Base-by-base conservation (phyloP, 1,140 invertebrate genomes). In the Anoplolepis gracilipes region DNA sequence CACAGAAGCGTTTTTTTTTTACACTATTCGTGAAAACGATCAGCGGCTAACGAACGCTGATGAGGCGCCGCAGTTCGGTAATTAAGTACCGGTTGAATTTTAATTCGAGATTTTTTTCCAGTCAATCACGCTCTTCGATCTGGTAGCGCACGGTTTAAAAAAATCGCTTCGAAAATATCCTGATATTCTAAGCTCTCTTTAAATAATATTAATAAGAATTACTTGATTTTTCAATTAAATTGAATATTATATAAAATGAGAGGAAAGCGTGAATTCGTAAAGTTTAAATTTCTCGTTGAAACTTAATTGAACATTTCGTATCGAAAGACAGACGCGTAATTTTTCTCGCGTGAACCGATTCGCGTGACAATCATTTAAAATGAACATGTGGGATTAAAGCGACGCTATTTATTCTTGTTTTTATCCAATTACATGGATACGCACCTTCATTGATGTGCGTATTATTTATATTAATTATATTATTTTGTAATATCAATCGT, bases 1-100 rank as follows among this genome's bases (percentile, higher is more conserved):
- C n/a, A 86, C 78, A 65, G 72, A 69, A 72, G 64, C 73, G 61
- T 53, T 87, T 36, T 79, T 78, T 49, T 89, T 88, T 86, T 55
- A 64, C 25, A 36, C 33, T 28, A 2, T 53, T 77, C 57, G 88
- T 77, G 36, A 77, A 77, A 77, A 72, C 73, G 85, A 89, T 70
- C 36, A 53, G 72, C 53, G 39, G 25, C 55, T 82, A 81, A 89
- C 78, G 73, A 59, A 33, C 7, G 72, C 77, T 75, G 61, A 84
- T 86, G 70, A 86, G 62, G 39, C 69, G 39, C 33, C 57, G 33
- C 30, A 28, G 0, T 42, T 30, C 67, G 42, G 55, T 88, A 77
- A 89, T 82, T 70, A 82, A 73, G 67, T 73, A 81, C n/a, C 16
- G 46, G 30, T 11, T 55, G 53, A 19, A 69, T 59, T 73, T 82